Evolutionary conservation across 1,140 invertebrate genomes (phyloP).

Genomic region (Hycleus phaleratus): DNA sequence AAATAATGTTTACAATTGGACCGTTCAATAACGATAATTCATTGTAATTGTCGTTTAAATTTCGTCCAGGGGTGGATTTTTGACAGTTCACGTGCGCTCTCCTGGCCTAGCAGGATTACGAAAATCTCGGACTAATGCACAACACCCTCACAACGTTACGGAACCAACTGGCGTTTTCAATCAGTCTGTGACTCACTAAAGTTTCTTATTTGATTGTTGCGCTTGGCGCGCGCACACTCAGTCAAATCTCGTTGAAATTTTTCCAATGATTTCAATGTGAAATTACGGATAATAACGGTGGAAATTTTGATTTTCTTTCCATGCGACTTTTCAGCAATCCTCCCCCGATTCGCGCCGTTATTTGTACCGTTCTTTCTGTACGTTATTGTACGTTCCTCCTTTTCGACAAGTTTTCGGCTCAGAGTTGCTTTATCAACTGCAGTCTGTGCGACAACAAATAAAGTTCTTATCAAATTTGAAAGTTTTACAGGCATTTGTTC

Average conservation of each 20-base stretch:
- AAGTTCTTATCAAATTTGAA: slow-evolving; percentile 13
- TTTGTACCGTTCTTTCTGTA: no score
- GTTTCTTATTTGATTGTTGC: slow-evolving; percentile 15
- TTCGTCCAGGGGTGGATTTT: neutral
- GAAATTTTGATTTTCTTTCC: no score
- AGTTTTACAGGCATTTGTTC: slow-evolving; percentile 15
- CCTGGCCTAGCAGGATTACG: neutral
- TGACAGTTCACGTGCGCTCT: slow-evolving; percentile 10
- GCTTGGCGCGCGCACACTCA: slow-evolving; percentile 15
- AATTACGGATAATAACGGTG: no score
- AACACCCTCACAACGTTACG: slow-evolving; percentile 6
- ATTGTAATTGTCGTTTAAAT: no score
- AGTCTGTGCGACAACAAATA: slow-evolving; percentile 7
- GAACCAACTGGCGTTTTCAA: slow-evolving; percentile 6
- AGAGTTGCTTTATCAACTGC: slow-evolving; percentile 7
- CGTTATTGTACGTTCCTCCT: no score
- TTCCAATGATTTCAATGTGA: neutral
- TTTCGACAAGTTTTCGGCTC: neutral
- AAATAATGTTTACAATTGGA: no score
- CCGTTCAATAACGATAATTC: no score
- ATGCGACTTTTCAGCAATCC: no score
- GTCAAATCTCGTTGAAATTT: slow-evolving; percentile 1
- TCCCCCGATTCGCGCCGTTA: no score
- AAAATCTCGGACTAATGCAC: neutral
- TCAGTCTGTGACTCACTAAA: slow-evolving; percentile 7